These are phyloP conservation scores for Tenualosa thibaudeaui DNA, from an alignment of 2,797 vertebrate species.

Conservation along the genomic window DNA sequence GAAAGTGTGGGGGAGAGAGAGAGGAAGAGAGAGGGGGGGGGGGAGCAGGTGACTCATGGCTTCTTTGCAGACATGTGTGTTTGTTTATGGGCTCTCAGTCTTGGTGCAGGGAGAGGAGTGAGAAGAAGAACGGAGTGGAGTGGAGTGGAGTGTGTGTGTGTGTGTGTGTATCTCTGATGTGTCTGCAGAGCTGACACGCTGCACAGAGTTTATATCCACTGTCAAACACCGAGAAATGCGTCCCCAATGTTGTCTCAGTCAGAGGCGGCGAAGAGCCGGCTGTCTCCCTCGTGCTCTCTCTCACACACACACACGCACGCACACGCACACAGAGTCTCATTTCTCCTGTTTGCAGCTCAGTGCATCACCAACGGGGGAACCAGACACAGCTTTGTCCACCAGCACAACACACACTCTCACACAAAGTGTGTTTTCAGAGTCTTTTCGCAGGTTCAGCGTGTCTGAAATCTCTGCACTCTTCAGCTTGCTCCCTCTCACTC, in stretches of 20 bases:
- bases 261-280: no score
- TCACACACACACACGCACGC: neutral
- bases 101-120: slow-evolving; percentile 6
- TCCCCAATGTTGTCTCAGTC: neutral
- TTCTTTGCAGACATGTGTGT: neutral
- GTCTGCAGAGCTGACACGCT: neutral
- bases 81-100: neutral
- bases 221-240: neutral
- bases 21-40: slow-evolving; percentile 38
- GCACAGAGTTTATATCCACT: neutral
- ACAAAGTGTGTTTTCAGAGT: no score
- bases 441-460: no score
- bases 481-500: no score
- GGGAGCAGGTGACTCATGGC: neutral
- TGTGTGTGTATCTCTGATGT: neutral
- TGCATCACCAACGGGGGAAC: neutral
- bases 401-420: no score
- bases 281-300: neutral
- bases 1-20: slow-evolving; percentile 31
- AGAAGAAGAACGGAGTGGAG: neutral
- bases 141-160: slow-evolving; percentile 3
- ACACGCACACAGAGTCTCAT: neutral
- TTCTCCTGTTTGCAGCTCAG: no score
- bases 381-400: neutral
- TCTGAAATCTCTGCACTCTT: no score